A percentile compares a stretch with the other conserved stretches of the same genome.
These are phyloP conservation scores for Meandrusa payeni DNA, from an alignment of 2,888 invertebrate species.

Conservation along the genomic window DNA sequence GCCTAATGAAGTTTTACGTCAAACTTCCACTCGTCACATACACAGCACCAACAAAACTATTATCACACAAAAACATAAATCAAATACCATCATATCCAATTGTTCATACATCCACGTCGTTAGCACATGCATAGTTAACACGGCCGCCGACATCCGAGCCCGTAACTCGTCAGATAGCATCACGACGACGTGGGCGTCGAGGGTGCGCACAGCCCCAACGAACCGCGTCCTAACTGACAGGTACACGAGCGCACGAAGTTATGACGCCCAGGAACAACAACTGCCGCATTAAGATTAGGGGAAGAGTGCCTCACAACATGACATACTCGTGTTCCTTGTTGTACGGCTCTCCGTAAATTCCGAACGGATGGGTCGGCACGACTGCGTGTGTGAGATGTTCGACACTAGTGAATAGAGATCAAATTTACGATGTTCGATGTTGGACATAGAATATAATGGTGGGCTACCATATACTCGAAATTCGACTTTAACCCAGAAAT, in stretches of 20 bases:
- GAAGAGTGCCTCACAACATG: background rate
- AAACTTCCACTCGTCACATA: too few species aligned
- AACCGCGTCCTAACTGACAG: slow-evolving; percentile 8
- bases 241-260: slow-evolving; percentile 15
- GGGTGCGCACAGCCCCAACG: slow-evolving; percentile 12
- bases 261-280: slow-evolving; percentile 6
- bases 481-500: too few species aligned
- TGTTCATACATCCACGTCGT: background rate
- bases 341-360: background rate
- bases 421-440: too few species aligned
- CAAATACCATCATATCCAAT: background rate
- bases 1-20: too few species aligned
- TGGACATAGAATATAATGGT: too few species aligned
- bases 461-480: too few species aligned
- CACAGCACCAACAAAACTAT: too few species aligned
- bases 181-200: slow-evolving; percentile 14
- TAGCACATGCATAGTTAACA: slow-evolving; percentile 6
- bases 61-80: too few species aligned
- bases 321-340: slow-evolving; percentile 8
- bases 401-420: too few species aligned
- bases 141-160: slow-evolving; percentile 1
- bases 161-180: slow-evolving; percentile 20
- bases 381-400: too few species aligned
- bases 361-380: background rate
- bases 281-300: slow-evolving; percentile 12